These are phyloP conservation scores for Seriola aureovittata DNA, from an alignment of 2,113 vertebrate species.

Conservation along the genomic window DNA sequence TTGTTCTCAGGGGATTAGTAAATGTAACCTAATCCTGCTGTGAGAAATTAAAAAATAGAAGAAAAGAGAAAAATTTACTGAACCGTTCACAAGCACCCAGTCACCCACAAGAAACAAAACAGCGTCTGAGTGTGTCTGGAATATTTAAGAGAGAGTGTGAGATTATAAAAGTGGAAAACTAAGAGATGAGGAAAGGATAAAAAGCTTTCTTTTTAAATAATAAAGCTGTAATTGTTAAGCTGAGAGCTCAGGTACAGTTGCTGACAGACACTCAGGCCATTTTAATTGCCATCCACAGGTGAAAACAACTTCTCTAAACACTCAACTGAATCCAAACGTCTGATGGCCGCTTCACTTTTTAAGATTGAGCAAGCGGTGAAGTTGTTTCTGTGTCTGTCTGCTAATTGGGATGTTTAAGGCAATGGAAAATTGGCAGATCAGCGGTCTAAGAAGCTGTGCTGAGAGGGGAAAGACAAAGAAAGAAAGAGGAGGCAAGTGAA, in stretches of 20 bases:
- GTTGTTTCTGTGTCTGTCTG: slow-evolving; percentile 34
- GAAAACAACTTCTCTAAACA: slow-evolving; percentile 37
- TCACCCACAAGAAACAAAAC: background rate
- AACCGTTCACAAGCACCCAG: background rate
- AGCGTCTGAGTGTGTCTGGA: background rate
- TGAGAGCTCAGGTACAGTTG: slow-evolving; percentile 32
- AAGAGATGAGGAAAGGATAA: background rate
- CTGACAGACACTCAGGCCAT: slow-evolving; percentile 27
- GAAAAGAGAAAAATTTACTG: background rate
- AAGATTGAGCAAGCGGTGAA: slow-evolving; percentile 40
- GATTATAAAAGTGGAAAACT: background rate
- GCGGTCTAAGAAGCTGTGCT: slow-evolving; percentile 9
- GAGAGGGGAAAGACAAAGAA: slow-evolving; percentile 30
- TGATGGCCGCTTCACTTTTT: slow-evolving; percentile 49
- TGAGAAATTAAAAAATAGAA: background rate
- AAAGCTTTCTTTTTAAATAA: slow-evolving; percentile 27
- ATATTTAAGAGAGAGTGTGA: background rate
- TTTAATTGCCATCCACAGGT: slow-evolving; percentile 54
- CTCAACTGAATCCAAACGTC: slow-evolving; percentile 37
- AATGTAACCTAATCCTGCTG: slow-evolving; percentile 5
- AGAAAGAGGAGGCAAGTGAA: slow-evolving; percentile 40
- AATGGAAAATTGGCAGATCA: slow-evolving; percentile 45
- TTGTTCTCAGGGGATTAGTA: background rate
- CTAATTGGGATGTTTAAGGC: slow-evolving; percentile 65
- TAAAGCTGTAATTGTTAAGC: slow-evolving; percentile 36